A percentile compares a stretch with the other conserved stretches of the same genome.
Evolutionary conservation across 1,140 invertebrate genomes (phyloP).

Genomic region (Chironomus tepperi): DNA sequence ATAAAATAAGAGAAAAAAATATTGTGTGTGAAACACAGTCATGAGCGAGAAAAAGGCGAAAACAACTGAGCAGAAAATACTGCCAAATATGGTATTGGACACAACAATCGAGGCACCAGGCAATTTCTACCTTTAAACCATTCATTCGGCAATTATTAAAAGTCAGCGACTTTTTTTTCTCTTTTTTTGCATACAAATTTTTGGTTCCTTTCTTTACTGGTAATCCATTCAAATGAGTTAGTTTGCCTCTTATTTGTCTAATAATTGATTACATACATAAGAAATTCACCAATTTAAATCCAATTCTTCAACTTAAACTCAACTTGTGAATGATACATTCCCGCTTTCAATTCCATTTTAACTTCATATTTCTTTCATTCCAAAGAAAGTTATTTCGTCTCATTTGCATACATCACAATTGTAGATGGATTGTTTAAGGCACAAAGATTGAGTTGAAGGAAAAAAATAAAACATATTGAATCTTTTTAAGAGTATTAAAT

Average conservation of each 20-base stretch:
- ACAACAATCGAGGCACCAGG: slow-evolving; percentile 17
- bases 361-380: not conserved
- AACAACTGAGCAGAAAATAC: slow-evolving; percentile 18
- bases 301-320: too few species aligned
- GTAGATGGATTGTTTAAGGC: not conserved
- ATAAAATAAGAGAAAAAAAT: slow-evolving; percentile 11
- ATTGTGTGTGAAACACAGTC: slow-evolving; percentile 20
- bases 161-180: slow-evolving; percentile 16
- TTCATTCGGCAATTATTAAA: slow-evolving; percentile 22
- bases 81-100: slow-evolving; percentile 19
- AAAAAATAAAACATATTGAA: not conserved
- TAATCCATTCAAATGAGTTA: not conserved
- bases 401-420: not conserved
- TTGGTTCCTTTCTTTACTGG: not conserved
- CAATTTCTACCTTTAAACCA: slow-evolving; percentile 19
- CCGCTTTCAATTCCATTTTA: too few species aligned
- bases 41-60: slow-evolving; percentile 16
- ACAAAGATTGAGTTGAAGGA: slow-evolving; percentile 6
- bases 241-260: not conserved
- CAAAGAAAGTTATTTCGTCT: slow-evolving; percentile 6
- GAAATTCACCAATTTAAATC: not conserved
- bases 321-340: too few species aligned
- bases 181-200: not conserved
- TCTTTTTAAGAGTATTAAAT: not conserved
- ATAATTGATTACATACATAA: slow-evolving; percentile 9